Conservation (phyloP, 2,888 invertebrate species). For the Chloromyia formosa region DNA sequence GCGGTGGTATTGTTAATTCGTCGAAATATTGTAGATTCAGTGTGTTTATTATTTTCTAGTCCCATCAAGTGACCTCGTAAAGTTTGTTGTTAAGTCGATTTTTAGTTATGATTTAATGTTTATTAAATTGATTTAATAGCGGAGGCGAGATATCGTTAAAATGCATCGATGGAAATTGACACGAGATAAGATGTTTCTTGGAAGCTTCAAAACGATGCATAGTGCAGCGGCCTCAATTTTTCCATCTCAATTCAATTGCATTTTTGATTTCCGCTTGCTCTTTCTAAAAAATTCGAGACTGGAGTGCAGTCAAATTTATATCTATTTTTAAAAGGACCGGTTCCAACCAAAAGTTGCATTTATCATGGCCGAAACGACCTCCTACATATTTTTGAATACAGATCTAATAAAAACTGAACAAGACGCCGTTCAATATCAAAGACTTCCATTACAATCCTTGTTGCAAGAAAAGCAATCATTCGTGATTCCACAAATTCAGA, state of each 20-base stretch:
- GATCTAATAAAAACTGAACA: no score
- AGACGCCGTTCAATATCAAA: constrained; percentile 5
- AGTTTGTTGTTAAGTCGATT: neutral
- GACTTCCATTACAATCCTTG: neutral
- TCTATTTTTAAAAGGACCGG: neutral
- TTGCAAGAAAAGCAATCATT: no score
- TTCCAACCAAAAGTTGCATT: neutral
- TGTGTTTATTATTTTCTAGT: no score
- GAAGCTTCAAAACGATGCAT: neutral
- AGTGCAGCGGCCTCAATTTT: neutral
- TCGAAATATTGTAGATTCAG: no score
- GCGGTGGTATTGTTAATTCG: no score
- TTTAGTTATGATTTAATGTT: constrained; percentile 2
- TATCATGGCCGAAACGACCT: neutral
- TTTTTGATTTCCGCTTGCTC: neutral
- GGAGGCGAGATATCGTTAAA: neutral
- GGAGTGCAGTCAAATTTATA: no score
- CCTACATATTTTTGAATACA: no score
- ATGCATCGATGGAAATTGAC: neutral
- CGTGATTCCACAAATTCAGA: neutral
- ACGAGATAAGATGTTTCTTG: neutral
- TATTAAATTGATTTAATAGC: constrained; percentile 12
- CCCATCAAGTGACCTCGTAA: neutral
- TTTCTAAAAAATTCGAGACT: no score
- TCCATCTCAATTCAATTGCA: neutral